Evolutionary conservation across 2,797 vertebrate genomes (phyloP), one percentile per base, ranked within the genome.

Genomic region (Alosa sapidissima): DNA sequence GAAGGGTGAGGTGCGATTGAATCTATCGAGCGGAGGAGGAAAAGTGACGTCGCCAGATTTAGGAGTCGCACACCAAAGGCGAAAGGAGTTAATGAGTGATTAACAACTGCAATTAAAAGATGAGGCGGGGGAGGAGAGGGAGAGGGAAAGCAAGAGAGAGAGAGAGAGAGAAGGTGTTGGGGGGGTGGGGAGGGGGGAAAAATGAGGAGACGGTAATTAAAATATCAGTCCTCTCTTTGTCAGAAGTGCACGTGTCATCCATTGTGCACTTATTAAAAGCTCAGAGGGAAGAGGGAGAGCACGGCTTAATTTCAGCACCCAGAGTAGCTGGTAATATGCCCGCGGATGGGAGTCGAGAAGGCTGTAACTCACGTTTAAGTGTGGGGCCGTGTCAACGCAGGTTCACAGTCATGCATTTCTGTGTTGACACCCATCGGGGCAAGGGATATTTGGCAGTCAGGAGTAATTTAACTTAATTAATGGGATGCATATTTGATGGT

Each of bases 381-480:
- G 72, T 78, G 95, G 97, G 96, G 96, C 96, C 96, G 94, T 97
- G 96, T 97, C 97, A 96, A 96, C 97, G 97, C 96, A 97, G 97
- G 97, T 97, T 97, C 96, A 97, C 96, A 96, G 96, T 95, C 96
- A 96, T 97, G 96, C 96, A 96, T 97, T 97, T 97, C 41, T 97
- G 96, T 97, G 96, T 97, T 97, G 97, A 97, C 97, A 97, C 96
- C 97, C 96, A 96, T 96, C 89, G 90, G 72, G 65, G 97, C 96
- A 96, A 96, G 96, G 96, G 96, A 97, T 97, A 97, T 97, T 97
- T 97, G 96, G 96, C 97, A 97, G 97, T 97, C 96, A 96, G 96
- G 97, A 97, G 96, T 97, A 97, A 97, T 97, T 97, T 97, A 97
- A 97, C 96, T 97, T 97, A 97, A 97, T 97, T 97, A 97, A 97